These are phyloP conservation scores for Gopherus flavomarginatus DNA, from an alignment of 2,113 vertebrate genomes.

Conservation along the genomic window DNA sequence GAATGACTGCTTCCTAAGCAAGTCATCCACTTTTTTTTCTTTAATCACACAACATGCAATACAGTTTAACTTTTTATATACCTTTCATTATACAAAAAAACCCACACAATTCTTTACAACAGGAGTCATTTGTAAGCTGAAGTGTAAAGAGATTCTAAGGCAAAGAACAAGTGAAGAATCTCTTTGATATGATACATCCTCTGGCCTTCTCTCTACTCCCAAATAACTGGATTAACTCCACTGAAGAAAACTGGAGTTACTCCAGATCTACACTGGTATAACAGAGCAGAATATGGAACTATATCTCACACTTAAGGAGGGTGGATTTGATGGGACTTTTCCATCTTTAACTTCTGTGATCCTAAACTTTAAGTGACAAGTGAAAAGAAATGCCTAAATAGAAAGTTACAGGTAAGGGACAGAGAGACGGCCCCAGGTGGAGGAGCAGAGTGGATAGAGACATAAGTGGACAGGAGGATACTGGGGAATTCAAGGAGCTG, in stretches of 20 bases:
- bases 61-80: not conserved
- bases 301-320: conserved; percentile 14
- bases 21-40: not conserved
- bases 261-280: not conserved
- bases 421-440: not conserved
- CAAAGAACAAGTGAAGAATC: not conserved
- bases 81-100: not conserved
- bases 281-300: conserved; percentile 10
- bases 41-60: not conserved
- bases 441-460: not conserved
- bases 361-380: not conserved
- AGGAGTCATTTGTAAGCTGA: not conserved
- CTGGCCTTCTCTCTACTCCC: not conserved
- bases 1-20: not conserved
- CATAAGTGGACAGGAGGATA: rapidly evolving
- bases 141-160: not conserved
- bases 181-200: not conserved
- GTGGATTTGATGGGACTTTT: rapidly evolving
- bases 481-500: not conserved
- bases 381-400: not conserved
- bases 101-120: not conserved
- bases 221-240: not conserved
- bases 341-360: not conserved
- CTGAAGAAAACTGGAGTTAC: conserved; percentile 4
- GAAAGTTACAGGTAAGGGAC: not conserved